Evolutionary conservation across 2,888 invertebrate genomes (phyloP), one percentile per base, ranked within the genome.

Genomic region (Agrochola lychnidis): DNA sequence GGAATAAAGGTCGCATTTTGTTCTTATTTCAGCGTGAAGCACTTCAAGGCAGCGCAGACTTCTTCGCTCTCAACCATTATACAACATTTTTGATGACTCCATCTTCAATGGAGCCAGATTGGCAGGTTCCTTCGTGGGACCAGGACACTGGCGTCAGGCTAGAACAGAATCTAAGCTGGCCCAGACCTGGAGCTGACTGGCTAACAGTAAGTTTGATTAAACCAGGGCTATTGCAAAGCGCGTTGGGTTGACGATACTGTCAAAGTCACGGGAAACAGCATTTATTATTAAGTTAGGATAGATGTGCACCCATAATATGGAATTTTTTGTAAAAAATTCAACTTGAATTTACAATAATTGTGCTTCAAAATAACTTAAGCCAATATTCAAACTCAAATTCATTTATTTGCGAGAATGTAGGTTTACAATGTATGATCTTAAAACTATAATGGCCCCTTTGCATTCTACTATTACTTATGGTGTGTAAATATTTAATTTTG

Each of bases 31-130:
- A 96, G 97, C 94, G 89, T 84, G 88, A 88, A 48, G 87, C 90
- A 81, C 56, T 96, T 22, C 91, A 89, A 67, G 96, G 96, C 10
- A 95, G 97, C 69, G 94, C 97, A 2, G 97, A 97, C 87, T 97
- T 97, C 90, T 95, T 97, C 67, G 97, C 97, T 0, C 87, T 97
- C 36, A 97, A 97, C 86, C 97, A 97, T 85, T 98, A 97, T 88
- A 97, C 97, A 0, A 94, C 96, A 0, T 94, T 87, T 73, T 70
- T 95, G 42, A 94, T 94, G 89, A 96, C 96, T 0, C 94, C 95
- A 22, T 94, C 94, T 1, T 72, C 85, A 9, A 91, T 91, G 89
- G 94, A 95, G 45, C 79, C 89, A 1, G 84, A 62, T 0, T 95
- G 94, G 94, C 73, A 67, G 14, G 87, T 94, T 2, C 95, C 94